Base-by-base conservation (phyloP, 2,113 vertebrate species). In the Gadus chalcogrammus region DNA sequence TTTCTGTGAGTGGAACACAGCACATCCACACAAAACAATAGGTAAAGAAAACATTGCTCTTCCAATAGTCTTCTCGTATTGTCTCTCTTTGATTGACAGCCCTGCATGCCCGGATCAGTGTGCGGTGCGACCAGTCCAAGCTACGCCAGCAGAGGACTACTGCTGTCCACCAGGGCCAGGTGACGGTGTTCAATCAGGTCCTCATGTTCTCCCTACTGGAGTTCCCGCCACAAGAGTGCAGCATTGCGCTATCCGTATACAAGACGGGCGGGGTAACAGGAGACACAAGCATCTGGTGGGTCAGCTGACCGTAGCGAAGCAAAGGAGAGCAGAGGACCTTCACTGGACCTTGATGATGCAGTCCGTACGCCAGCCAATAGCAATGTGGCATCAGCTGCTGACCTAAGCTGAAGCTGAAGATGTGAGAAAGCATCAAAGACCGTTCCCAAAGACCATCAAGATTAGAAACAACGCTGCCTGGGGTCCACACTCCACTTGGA, bases 141-240 rank as follows among this genome's bases (percentile, higher is more conserved):
- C 67, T 91, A 66, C 91, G 84, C 67, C 88, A 91, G 65, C 91
- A 93, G 81, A 94, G 91, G 76, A 91, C 89, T 17, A 82, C 88
- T 3, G 66, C 79, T 1, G 77, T 72, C 77, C 61, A 69, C 16
- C 74, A 71, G 18, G 64, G 75, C 11, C 71, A 80, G 0, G 58
- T 93, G 52, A 92, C 90, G 0, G 81, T 92, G 71, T 93, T 94
- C 81, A 94, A 91, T 12, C 85, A 94, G 73, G 89, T 91, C 60
- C 75, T 92, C 64, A 79, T 91, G 18, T 94, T 95, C 80, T 70
- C 82, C 28, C 69, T 93, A 16, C 88, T 90, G 3, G 85, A 93
- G 67, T 67, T 75, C 48, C 79, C 81, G 1, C 71, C 88, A 0
- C 83, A 82, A 56, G 82, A 87, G 62, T 93, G 91, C 68, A 78